These are phyloP conservation scores for Bombus polaris DNA, from an alignment of 1,140 invertebrate genomes.

Conservation along the genomic window DNA sequence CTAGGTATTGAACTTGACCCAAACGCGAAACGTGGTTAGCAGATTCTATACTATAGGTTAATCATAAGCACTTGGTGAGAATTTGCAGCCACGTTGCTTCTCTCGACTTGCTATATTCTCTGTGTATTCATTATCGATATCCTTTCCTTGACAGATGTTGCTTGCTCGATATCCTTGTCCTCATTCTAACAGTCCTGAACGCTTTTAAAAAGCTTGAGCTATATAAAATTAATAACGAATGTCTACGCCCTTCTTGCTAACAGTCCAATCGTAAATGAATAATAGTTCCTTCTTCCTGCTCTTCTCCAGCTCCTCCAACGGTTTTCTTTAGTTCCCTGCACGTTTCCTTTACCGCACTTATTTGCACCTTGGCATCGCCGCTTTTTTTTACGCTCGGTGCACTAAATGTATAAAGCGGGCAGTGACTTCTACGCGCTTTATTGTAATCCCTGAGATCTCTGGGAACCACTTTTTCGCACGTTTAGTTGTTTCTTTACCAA, in stretches of 20 bases:
- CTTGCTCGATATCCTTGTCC: neutral
- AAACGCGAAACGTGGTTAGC: neutral
- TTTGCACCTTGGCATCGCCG: neutral
- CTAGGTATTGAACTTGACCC: slow-evolving; percentile 1
- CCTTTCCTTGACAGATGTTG: neutral
- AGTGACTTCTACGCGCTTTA: neutral
- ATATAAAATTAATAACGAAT: neutral
- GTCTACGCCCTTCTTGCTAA: neutral
- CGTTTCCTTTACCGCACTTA: neutral
- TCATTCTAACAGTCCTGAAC: no score
- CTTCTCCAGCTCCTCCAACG: no score
- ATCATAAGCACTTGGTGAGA: slow-evolving; percentile 2
- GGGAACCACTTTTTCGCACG: neutral
- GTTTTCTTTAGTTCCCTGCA: neutral
- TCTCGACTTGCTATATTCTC: neutral
- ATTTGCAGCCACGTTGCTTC: neutral
- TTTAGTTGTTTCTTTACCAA: neutral
- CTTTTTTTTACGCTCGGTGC: neutral
- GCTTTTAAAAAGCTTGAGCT: no score
- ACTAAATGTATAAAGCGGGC: neutral
- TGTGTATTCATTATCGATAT: neutral
- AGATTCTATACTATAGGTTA: neutral
- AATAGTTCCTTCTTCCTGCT: neutral
- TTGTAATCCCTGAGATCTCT: neutral
- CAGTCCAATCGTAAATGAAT: slow-evolving; percentile 4